Conservation (phyloP, 92 coral and sea anemone genomes). For the Porites lobata region DNA sequence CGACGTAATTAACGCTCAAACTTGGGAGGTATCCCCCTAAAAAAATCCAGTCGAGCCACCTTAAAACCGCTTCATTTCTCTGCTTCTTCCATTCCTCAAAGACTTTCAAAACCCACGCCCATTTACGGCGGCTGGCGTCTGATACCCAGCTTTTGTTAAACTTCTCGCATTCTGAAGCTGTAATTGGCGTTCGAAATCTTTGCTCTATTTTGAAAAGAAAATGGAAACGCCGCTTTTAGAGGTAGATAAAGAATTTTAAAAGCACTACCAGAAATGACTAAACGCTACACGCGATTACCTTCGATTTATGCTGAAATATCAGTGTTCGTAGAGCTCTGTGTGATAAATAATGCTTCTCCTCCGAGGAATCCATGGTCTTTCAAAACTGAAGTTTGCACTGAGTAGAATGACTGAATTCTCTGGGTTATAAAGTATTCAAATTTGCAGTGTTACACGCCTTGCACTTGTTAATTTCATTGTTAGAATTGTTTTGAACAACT, state of each 20-base stretch:
- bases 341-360: neutral
- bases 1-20: no score
- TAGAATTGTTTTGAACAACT: no score
- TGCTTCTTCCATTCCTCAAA: conserved; percentile 18
- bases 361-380: conserved; percentile 10
- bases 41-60: no score
- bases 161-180: conserved; percentile 31
- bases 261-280: neutral
- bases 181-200: conserved; percentile 14
- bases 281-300: no score
- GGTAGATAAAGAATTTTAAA: neutral
- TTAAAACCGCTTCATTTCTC: neutral
- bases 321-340: no score
- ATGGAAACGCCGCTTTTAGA: conserved; percentile 11
- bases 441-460: neutral
- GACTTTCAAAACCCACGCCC: conserved; percentile 37
- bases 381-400: neutral
- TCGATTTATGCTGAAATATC: no score
- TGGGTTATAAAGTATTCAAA: neutral
- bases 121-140: conserved; percentile 41
- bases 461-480: no score
- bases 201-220: neutral
- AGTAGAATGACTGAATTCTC: conserved; percentile 10
- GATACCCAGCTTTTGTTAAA: conserved; percentile 45
- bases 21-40: no score